Conservation (phyloP, 1,140 invertebrate species). For the Eupeodes corollae region DNA sequence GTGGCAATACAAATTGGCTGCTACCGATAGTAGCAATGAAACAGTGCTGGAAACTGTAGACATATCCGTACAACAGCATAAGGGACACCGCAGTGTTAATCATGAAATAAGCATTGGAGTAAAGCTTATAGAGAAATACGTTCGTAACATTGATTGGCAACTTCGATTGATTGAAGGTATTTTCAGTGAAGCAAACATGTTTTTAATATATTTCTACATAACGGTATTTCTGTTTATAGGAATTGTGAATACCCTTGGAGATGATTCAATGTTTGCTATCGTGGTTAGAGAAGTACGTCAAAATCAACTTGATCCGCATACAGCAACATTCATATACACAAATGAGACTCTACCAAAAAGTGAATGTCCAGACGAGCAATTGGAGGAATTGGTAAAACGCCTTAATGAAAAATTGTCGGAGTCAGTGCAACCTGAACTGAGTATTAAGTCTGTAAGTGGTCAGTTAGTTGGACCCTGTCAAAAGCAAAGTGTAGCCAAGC, state of each 20-base stretch:
- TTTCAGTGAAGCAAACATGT: no score
- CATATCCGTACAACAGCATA: constrained; percentile 72
- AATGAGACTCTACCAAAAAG: constrained; percentile 73
- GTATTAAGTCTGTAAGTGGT: constrained; percentile 49
- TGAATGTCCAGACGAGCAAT: constrained; percentile 60
- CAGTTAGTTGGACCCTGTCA: constrained; percentile 53
- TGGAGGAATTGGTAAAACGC: constrained; percentile 48
- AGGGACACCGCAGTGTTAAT: constrained; percentile 60
- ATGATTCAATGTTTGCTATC: constrained; percentile 17
- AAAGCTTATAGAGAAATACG: constrained; percentile 48
- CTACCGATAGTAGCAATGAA: constrained; percentile 61
- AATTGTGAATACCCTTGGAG: constrained; percentile 20
- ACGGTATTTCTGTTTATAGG: constrained; percentile 2
- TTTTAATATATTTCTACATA: no score
- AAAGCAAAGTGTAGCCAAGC: constrained; percentile 29
- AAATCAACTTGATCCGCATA: constrained; percentile 30
- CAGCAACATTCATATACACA: constrained; percentile 68
- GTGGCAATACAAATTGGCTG: constrained; percentile 67
- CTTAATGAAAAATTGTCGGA: constrained; percentile 41
- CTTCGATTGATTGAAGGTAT: constrained; percentile 51
- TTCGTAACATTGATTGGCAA: constrained; percentile 56
- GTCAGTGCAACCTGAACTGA: constrained; percentile 49
- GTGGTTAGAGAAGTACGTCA: constrained; percentile 30
- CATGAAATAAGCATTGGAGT: constrained; percentile 63
- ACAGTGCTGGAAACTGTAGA: constrained; percentile 58